Conservation (phyloP, 2,888 invertebrate genomes). For the Heliconius cydno region DNA sequence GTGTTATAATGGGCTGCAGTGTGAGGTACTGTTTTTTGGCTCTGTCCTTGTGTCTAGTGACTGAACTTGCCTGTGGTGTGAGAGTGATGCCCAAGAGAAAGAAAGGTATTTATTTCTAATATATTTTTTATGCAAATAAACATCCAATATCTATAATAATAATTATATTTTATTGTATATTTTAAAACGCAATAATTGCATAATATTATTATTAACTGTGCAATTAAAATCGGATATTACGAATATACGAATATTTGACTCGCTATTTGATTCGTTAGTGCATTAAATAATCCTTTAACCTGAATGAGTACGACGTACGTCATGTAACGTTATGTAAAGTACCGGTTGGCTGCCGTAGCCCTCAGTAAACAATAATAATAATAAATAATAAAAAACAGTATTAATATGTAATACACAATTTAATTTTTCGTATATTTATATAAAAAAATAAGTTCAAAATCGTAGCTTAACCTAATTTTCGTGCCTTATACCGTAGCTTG, state of each 20-base stretch:
- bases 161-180: not conserved
- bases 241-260: slow-evolving; percentile 17
- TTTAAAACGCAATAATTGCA: slow-evolving; percentile 8
- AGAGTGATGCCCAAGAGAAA: slow-evolving; percentile 82
- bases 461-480: not conserved
- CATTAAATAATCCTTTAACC: slow-evolving; percentile 45
- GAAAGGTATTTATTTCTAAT: slow-evolving; percentile 76
- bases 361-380: slow-evolving; percentile 30
- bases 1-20: slow-evolving; percentile 79
- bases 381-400: not conserved
- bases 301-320: slow-evolving; percentile 40
- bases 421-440: no score
- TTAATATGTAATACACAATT: no score
- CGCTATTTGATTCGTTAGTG: slow-evolving; percentile 27
- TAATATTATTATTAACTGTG: slow-evolving; percentile 6
- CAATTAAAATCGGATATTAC: slow-evolving; percentile 17
- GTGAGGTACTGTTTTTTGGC: slow-evolving; percentile 79
- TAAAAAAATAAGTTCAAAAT: not conserved
- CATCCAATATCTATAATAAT: not conserved
- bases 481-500: not conserved
- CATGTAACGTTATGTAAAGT: slow-evolving; percentile 27
- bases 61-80: slow-evolving; percentile 80
- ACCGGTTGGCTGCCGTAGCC: slow-evolving; percentile 35
- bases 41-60: slow-evolving; percentile 79
- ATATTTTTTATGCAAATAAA: not conserved